Conservation (phyloP, 2,113 vertebrate species). For the Notothenia rossii region DNA sequence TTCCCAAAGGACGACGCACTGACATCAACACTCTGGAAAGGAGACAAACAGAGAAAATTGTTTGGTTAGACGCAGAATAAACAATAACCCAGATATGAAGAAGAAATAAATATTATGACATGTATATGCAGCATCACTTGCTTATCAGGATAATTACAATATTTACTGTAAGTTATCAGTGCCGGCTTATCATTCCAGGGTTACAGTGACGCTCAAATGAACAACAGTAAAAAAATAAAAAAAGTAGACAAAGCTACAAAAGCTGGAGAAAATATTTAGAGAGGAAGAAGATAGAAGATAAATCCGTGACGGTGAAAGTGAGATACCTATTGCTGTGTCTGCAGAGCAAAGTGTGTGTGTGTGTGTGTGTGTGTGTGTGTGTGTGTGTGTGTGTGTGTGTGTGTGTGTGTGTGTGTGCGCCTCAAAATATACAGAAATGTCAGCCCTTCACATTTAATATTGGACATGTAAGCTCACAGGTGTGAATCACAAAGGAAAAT, state of each 20-base stretch:
- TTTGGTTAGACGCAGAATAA: constrained; percentile 52
- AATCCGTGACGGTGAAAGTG: constrained; percentile 27
- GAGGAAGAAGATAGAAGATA: constrained; percentile 42
- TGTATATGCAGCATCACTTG: constrained; percentile 15
- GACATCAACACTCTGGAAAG: constrained; percentile 83
- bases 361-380: neutral
- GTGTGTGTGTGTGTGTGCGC: neutral
- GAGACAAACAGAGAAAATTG: constrained; percentile 30
- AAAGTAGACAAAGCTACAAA: constrained; percentile 9
- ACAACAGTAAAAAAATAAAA: constrained; percentile 38
- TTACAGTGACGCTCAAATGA: constrained; percentile 39
- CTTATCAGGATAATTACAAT: constrained; percentile 53
- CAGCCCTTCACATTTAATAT: neutral
- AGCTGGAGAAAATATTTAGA: constrained; percentile 40
- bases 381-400: neutral
- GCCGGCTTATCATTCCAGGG: constrained; percentile 48
- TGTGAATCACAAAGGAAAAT: constrained; percentile 17
- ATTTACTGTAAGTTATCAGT: constrained; percentile 33
- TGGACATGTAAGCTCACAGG: neutral
- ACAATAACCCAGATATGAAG: constrained; percentile 50
- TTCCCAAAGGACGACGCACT: constrained; percentile 55
- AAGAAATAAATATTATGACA: constrained; percentile 67
- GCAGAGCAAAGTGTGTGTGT: constrained; percentile 5
- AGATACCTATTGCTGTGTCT: constrained; percentile 64
- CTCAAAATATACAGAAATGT: neutral